Conservation (phyloP, 1,140 invertebrate genomes). For the Hycleus phaleratus region DNA sequence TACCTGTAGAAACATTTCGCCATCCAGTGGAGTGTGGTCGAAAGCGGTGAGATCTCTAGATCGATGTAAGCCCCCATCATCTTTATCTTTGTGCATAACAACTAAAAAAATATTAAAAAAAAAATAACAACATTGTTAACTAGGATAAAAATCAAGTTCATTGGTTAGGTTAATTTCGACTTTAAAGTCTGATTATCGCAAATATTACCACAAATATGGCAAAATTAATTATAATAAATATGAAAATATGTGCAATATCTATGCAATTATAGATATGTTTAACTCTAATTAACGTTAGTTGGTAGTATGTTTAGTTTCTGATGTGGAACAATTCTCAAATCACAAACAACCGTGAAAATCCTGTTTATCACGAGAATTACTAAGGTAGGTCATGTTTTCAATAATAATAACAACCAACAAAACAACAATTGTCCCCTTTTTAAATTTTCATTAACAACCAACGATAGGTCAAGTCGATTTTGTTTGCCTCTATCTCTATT, state of each 20-base stretch:
- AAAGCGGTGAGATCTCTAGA: constrained; percentile 72
- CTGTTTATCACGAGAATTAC: no score
- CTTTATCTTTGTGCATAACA: constrained; percentile 87
- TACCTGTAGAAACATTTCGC: constrained; percentile 93
- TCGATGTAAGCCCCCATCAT: constrained; percentile 61
- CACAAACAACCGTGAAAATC: constrained; percentile 17
- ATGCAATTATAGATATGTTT: constrained; percentile 10
- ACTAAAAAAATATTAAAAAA: constrained; percentile 60
- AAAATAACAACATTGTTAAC: background rate
- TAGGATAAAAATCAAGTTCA: no score
- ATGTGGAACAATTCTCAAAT: constrained; percentile 7
- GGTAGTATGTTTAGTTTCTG: constrained; percentile 1
- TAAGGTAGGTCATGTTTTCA: no score
- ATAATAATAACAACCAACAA: no score
- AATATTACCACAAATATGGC: background rate
- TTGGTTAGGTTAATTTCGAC: no score
- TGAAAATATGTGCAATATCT: constrained; percentile 14
- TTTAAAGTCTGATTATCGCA: constrained; percentile 8
- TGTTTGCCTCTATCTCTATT: no score
- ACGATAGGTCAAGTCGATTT: no score
- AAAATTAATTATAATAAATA: constrained; percentile 1
- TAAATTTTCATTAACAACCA: no score
- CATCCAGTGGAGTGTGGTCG: constrained; percentile 83
- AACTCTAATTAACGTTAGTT: constrained; percentile 21
- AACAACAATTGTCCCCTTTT: no score